Evolutionary conservation across 2,888 invertebrate genomes (phyloP).

Genomic region (Oxycera nigricornis): DNA sequence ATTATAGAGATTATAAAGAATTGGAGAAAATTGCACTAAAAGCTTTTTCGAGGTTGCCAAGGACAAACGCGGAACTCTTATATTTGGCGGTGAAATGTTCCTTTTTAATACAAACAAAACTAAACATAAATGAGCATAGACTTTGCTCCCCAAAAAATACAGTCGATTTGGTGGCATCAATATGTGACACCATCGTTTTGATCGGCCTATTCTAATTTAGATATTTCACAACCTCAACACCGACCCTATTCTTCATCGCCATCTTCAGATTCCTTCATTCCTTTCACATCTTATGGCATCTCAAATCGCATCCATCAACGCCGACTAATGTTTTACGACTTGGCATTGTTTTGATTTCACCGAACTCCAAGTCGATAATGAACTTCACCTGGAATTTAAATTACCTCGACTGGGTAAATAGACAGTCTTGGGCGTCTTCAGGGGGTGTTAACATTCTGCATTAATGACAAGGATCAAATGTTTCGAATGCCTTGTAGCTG

Average conservation of each 20-base stretch:
- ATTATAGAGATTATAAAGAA: too few relatives aligned
- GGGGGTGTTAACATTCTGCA: conserved; percentile 42
- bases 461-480: conserved; percentile 39
- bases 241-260: background rate
- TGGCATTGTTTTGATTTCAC: conserved; percentile 46
- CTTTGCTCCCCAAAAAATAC: too few relatives aligned
- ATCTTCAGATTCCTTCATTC: background rate
- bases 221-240: too few relatives aligned
- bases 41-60: too few relatives aligned
- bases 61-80: too few relatives aligned
- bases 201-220: too few relatives aligned
- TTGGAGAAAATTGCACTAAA: too few relatives aligned
- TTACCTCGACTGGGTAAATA: conserved; percentile 41
- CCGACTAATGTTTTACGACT: conserved; percentile 32
- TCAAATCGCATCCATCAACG: conserved; percentile 14
- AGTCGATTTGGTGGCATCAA: too few relatives aligned
- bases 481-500: conserved; percentile 23
- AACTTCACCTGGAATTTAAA: conserved; percentile 46
- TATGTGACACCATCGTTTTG: too few relatives aligned
- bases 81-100: too few relatives aligned
- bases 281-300: background rate
- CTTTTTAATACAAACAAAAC: too few relatives aligned
- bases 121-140: too few relatives aligned
- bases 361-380: conserved; percentile 41
- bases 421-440: conserved; percentile 20